Percentiles rank a stretch among this genome's conserved stretches.
Conservation (phyloP, 2,797 vertebrate genomes). For the Lagodon rhomboides region DNA sequence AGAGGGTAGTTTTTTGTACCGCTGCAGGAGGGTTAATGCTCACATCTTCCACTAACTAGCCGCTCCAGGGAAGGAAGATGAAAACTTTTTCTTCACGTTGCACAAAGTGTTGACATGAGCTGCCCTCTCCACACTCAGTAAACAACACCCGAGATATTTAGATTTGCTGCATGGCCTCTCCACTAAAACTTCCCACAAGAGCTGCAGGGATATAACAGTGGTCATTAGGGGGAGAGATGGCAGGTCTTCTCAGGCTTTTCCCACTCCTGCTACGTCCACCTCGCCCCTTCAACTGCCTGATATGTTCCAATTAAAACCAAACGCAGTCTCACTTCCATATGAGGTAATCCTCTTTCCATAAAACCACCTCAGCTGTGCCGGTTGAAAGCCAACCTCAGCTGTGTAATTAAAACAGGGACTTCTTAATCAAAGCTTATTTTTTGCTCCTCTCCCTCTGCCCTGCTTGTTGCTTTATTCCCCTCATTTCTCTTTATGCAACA, state of each 20-base stretch:
- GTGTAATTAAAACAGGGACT: conserved; percentile 58
- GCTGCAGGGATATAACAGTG: conserved; percentile 7
- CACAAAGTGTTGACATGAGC: conserved; percentile 1
- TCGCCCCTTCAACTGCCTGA: conserved; percentile 9
- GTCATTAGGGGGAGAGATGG: conserved; percentile 1
- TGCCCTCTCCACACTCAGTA: conserved; percentile 1
- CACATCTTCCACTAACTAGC: conserved; percentile 15
- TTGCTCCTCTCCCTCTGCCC: conserved; percentile 8
- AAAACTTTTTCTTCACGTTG: conserved; percentile 18
- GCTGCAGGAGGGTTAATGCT: too few relatives aligned
- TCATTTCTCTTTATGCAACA: conserved; percentile 24
- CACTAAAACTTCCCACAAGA: conserved; percentile 3
- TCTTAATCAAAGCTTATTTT: conserved; percentile 37
- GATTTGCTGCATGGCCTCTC: not conserved
- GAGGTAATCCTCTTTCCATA: conserved; percentile 62
- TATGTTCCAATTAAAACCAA: conserved; percentile 59
- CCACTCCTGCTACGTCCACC: conserved; percentile 17
- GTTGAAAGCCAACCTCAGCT: conserved; percentile 52
- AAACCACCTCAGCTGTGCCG: conserved; percentile 44
- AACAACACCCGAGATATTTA: conserved; percentile 31
- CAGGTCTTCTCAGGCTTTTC: conserved; percentile 21
- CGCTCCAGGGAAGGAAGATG: conserved; percentile 13
- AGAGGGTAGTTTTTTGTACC: too few relatives aligned
- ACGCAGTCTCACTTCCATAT: conserved; percentile 31
- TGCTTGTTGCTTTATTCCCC: conserved; percentile 18